These are phyloP conservation scores for Xyrauchen texanus DNA, from an alignment of 2,113 vertebrate genomes.

Conservation along the genomic window DNA sequence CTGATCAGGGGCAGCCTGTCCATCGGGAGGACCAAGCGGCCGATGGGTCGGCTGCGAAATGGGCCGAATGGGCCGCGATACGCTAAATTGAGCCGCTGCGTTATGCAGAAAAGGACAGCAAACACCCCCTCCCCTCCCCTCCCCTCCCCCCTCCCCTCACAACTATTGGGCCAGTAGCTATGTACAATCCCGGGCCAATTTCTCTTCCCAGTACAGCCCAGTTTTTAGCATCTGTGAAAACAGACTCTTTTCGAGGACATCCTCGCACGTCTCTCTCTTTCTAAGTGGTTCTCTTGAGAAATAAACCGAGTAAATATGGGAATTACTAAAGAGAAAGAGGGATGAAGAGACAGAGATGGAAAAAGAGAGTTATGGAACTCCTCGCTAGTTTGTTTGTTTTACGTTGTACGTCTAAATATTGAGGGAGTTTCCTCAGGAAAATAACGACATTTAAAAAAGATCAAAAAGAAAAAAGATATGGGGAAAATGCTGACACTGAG, in stretches of 20 bases:
- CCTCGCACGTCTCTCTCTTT: background rate
- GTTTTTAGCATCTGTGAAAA: constrained; percentile 64
- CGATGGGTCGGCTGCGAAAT: too few relatives aligned
- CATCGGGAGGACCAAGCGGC: too few relatives aligned
- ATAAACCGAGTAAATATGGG: constrained; percentile 48
- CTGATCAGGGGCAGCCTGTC: too few relatives aligned
- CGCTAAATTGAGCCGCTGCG: too few relatives aligned
- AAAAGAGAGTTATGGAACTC: constrained; percentile 15
- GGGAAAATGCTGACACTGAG: constrained; percentile 69
- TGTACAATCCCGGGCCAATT: too few relatives aligned
- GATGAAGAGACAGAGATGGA: constrained; percentile 21
- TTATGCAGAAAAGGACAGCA: too few relatives aligned
- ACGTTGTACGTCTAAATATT: constrained; percentile 14
- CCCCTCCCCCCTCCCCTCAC: too few relatives aligned
- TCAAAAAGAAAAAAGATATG: constrained; percentile 57
- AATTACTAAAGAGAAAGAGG: constrained; percentile 40
- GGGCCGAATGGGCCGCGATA: too few relatives aligned
- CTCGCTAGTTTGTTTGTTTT: constrained; percentile 1
- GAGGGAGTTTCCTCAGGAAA: background rate
- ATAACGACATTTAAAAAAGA: constrained; percentile 40
- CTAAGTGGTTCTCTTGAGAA: constrained; percentile 13
- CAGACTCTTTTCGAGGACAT: constrained; percentile 72
- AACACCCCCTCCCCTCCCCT: too few relatives aligned
- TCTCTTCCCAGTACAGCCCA: too few relatives aligned
- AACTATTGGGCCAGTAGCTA: too few relatives aligned